Evolutionary conservation across 1,140 invertebrate species (phyloP).

Genomic region (Brachionus sp.): DNA sequence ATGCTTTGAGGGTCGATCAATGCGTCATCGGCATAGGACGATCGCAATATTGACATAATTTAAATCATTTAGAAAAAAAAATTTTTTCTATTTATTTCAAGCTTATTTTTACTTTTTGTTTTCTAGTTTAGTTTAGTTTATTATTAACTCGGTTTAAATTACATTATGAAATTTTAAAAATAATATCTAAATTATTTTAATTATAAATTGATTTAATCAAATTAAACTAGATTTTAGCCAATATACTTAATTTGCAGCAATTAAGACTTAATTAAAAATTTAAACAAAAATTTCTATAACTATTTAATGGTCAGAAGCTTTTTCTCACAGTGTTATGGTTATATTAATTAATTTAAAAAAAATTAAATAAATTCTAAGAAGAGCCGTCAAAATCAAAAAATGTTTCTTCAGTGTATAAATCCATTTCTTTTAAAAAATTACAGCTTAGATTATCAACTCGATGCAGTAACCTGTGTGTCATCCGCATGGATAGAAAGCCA

Average conservation of each 20-base stretch:
- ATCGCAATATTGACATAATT: slow-evolving; percentile 8
- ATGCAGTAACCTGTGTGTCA: no score
- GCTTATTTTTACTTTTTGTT: not conserved
- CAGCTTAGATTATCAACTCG: no score
- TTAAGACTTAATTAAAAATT: not conserved
- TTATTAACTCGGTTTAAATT: not conserved
- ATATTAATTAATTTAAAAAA: no score
- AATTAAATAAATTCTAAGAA: no score
- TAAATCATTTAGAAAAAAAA: slow-evolving; percentile 16
- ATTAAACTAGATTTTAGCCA: not conserved
- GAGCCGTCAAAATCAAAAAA: no score
- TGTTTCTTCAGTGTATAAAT: no score
- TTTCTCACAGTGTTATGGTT: no score
- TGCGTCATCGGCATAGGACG: not conserved
- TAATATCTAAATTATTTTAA: not conserved
- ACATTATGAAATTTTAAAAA: not conserved
- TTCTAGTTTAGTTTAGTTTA: not conserved
- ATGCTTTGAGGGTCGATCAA: not conserved
- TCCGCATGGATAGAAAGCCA: no score
- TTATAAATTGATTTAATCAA: not conserved
- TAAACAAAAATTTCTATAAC: not conserved
- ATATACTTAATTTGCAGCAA: not conserved
- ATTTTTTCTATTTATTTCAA: not conserved
- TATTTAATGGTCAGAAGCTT: not conserved
- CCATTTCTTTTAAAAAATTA: no score